Conservation (phyloP, 2,797 vertebrate species). For the Okamejei kenojei region DNA sequence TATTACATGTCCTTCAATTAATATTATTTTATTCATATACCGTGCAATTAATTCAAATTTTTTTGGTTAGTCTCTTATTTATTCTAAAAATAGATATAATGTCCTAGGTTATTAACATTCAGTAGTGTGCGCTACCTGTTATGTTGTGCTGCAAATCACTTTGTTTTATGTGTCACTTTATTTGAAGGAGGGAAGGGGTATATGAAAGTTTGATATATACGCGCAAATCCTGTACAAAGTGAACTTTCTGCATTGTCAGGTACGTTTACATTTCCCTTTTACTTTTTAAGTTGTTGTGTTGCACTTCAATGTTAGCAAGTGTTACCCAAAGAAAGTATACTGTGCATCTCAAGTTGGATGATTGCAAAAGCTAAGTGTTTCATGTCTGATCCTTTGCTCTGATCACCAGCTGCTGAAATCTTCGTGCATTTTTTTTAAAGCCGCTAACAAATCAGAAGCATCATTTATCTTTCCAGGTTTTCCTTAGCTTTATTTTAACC, state of each 20-base stretch:
- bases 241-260: slow-evolving; percentile 3
- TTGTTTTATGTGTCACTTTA: slow-evolving; percentile 44
- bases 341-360: neutral
- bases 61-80: slow-evolving; percentile 55
- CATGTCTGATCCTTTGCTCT: neutral
- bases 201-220: slow-evolving; percentile 9
- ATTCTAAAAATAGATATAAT: slow-evolving; percentile 59
- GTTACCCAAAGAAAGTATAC: slow-evolving; percentile 33
- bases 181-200: neutral
- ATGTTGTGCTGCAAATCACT: slow-evolving; percentile 56
- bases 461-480: neutral
- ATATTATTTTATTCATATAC: slow-evolving; percentile 51
- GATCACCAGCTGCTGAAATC: neutral
- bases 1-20: slow-evolving; percentile 39
- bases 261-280: slow-evolving; percentile 33
- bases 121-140: slow-evolving; percentile 56
- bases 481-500: neutral
- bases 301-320: slow-evolving; percentile 11
- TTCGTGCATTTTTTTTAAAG: neutral
- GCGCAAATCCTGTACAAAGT: neutral
- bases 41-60: slow-evolving; percentile 36
- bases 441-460: neutral
- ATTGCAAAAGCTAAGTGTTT: slow-evolving; percentile 26
- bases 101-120: slow-evolving; percentile 62
- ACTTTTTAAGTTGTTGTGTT: slow-evolving; percentile 1